Percentiles rank a stretch among this genome's conserved stretches.
These are phyloP conservation scores for Odontocerum albicorne DNA, from an alignment of 2,888 invertebrate genomes.

Conservation along the genomic window DNA sequence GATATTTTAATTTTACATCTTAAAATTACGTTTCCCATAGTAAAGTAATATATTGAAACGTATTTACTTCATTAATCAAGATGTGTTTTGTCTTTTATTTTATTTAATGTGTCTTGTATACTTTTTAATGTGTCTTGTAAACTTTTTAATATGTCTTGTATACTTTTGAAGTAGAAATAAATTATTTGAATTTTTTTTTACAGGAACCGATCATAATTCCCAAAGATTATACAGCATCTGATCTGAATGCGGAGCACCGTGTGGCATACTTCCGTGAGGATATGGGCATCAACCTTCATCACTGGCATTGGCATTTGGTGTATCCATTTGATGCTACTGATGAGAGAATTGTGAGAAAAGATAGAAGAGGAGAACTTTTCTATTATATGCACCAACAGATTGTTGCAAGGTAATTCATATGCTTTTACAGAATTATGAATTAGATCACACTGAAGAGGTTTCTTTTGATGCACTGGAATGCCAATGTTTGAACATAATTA, in stretches of 20 bases:
- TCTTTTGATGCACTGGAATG: no score
- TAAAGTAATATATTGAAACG: no score
- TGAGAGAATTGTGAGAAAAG: conserved; percentile 64
- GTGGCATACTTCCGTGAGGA: conserved; percentile 86
- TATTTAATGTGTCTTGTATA: no score
- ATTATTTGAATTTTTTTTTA: neutral
- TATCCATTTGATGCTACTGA: conserved; percentile 74
- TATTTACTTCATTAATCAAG: no score
- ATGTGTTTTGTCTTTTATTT: no score
- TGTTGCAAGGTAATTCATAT: conserved; percentile 64
- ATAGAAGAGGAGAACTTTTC: conserved; percentile 77
- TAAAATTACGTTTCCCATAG: no score
- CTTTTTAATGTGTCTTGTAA: no score
- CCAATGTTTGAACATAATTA: conserved; percentile 4
- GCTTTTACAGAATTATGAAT: neutral
- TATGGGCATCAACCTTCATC: conserved; percentile 82
- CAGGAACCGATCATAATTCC: conserved; percentile 71
- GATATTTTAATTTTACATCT: no score
- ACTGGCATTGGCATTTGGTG: conserved; percentile 92
- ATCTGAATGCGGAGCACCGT: conserved; percentile 75
- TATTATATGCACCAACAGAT: conserved; percentile 81
- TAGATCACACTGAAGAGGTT: no score
- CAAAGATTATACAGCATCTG: conserved; percentile 72
- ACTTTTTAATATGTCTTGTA: no score
- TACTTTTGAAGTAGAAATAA: no score